Percentiles rank a stretch among this genome's conserved stretches.
phyloP scores from a whole-genome alignment of 1,140 invertebrate genomes.

The Antheraea pernyi region DNA sequence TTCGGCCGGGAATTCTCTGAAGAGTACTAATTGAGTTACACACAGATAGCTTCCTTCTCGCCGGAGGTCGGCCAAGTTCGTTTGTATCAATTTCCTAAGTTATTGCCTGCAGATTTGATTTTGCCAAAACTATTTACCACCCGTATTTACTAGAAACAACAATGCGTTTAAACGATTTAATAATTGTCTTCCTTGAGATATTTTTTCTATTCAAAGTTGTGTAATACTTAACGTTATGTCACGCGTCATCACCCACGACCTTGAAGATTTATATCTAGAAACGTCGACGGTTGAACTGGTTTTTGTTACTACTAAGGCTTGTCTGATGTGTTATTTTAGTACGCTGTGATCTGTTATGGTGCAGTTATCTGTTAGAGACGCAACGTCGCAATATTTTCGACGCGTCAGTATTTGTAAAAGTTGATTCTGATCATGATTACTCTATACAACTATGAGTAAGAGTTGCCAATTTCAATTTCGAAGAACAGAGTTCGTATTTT shows the following conservation, averaged over 20 bases:
- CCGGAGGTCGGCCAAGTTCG: not conserved
- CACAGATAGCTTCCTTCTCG: conserved; percentile 4
- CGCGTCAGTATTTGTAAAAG: no score
- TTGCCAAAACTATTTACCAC: not conserved
- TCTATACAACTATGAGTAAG: no score
- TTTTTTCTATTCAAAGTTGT: not conserved
- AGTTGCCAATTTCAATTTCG: no score
- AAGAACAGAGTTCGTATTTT: no score
- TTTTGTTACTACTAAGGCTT: not conserved
- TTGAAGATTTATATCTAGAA: not conserved
- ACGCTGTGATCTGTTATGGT: not conserved
- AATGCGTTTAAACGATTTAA: not conserved
- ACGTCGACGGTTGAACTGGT: not conserved
- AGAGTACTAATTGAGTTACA: conserved; percentile 11
- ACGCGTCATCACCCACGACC: not conserved
- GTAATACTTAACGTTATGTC: not conserved
- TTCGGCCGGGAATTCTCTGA: not conserved
- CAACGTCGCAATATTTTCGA: no score
- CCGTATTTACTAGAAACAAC: not conserved
- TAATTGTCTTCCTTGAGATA: no score
- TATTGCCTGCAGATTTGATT: conserved; percentile 12
- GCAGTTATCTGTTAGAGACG: no score
- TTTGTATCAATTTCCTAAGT: conserved; percentile 14
- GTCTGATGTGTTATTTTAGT: not conserved
- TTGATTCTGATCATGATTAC: no score